These are phyloP conservation scores for Cercopithecus mona DNA, from an alignment of 2,113 vertebrate species.

Conservation along the genomic window DNA sequence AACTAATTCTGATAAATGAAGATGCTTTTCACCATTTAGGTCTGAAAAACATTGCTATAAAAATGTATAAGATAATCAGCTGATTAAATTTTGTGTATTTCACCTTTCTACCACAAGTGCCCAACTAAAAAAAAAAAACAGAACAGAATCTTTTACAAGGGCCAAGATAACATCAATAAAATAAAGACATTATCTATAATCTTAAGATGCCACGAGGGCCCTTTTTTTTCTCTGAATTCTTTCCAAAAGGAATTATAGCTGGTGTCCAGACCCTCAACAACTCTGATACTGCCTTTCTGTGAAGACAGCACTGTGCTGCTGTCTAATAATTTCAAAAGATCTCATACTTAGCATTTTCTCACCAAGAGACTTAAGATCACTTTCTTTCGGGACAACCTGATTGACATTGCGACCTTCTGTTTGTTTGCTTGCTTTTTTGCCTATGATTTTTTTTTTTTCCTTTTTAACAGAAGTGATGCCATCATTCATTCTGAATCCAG, in stretches of 20 bases:
- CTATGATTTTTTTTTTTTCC: not conserved
- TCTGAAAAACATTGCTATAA: not conserved
- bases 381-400: not conserved
- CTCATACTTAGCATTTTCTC: not conserved
- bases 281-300: not conserved
- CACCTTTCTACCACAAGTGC: not conserved
- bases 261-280: constrained; percentile 16
- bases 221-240: constrained; percentile 6
- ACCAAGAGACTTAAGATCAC: constrained; percentile 51
- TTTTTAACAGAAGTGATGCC: constrained; percentile 38
- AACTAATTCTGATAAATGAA: not conserved
- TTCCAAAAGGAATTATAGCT: not conserved
- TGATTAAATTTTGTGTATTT: not conserved
- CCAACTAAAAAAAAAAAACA: not conserved
- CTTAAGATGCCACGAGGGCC: not conserved
- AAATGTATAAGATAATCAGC: not conserved
- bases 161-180: not conserved
- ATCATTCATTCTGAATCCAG: constrained; percentile 62
- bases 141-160: not conserved
- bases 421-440: constrained; percentile 39
- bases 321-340: not conserved
- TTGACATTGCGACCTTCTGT: constrained; percentile 55
- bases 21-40: not conserved
- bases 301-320: not conserved
- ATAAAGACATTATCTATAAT: not conserved